Base-by-base conservation (phyloP, 2,888 invertebrate genomes). In the Colostygia pectinataria region DNA sequence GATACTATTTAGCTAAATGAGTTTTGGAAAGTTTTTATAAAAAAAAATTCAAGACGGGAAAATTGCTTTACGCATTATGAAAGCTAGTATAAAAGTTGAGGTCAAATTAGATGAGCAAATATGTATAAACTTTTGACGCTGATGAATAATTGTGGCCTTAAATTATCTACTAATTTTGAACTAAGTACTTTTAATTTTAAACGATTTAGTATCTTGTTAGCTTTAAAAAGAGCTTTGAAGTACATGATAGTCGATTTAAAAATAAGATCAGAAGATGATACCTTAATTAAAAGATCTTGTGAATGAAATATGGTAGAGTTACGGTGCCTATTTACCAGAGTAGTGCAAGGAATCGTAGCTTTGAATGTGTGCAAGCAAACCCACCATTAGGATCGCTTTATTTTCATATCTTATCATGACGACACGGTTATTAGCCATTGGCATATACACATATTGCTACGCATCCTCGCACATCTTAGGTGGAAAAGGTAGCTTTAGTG, bases 231-330 rank as follows among this genome's bases (percentile, higher is more conserved):
- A n/a, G n/a, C n/a, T n/a, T n/a, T n/a, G n/a, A n/a, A n/a, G n/a
- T n/a, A n/a, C n/a, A n/a, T 4, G 5, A 24, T 32, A 39, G 23
- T 25, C 25, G 31, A 31, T 31, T 31, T 15, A 13, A 23, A 28
- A 38, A 40, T 14, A 14, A 24, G 40, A 24, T 40, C 1, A 40
- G n/a, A 31, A 8, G 14, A 36, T 27, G 25, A 37, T 27, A 27
- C 14, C 34, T 13, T 15, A 34, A n/a, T n/a, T n/a, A n/a, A n/a
- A 34, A 34, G 23, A 8, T 27, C 20, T 23, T 34, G 23, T 8
- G 5, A 29, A 31, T 40, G 23, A 31, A 40, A 31, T 18, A 36
- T 43, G 15, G 33, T 33, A 49, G 28, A 43, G 29, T 39, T n/a
- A n/a, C n/a, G n/a, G n/a, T n/a, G n/a, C n/a, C n/a, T n/a, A n/a